Conservation (phyloP, 2,797 vertebrate species). For the Hypotaenidia philippensis region DNA sequence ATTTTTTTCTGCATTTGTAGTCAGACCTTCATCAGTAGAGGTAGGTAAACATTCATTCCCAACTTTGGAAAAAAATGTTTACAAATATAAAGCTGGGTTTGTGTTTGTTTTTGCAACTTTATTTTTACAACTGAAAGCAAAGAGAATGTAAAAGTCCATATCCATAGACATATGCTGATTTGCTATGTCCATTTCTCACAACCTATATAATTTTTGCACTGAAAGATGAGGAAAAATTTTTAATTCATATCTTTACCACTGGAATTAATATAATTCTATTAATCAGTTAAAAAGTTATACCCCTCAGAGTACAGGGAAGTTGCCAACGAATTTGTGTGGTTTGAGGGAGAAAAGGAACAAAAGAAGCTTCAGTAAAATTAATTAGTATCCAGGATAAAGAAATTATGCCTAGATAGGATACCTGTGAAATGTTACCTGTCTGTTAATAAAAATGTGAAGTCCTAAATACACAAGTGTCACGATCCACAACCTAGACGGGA, state of each 20-base stretch:
- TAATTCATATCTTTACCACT: not conserved
- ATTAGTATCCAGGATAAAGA: not conserved
- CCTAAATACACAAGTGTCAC: not conserved
- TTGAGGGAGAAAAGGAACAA: not conserved
- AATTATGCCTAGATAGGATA: not conserved
- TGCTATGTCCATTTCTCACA: not conserved
- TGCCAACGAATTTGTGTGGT: not conserved
- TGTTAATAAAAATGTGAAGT: not conserved
- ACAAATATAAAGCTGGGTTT: not conserved
- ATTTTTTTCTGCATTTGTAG: not conserved
- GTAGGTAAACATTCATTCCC: not conserved
- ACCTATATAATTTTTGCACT: not conserved
- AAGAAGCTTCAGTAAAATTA: not conserved
- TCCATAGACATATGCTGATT: not conserved
- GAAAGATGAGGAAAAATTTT: not conserved
- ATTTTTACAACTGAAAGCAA: not conserved
- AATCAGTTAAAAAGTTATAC: not conserved
- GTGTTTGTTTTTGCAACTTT: not conserved
- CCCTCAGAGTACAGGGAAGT: not conserved
- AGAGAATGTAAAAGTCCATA: not conserved
- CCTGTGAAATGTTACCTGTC: not conserved
- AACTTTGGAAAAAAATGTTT: not conserved
- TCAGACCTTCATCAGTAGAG: not conserved
- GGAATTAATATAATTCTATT: not conserved
- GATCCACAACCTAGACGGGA: no score